Evolutionary conservation across 2,797 vertebrate genomes (phyloP), one percentile per base, ranked within the genome.

Genomic region (Cirrhinus mrigala): DNA sequence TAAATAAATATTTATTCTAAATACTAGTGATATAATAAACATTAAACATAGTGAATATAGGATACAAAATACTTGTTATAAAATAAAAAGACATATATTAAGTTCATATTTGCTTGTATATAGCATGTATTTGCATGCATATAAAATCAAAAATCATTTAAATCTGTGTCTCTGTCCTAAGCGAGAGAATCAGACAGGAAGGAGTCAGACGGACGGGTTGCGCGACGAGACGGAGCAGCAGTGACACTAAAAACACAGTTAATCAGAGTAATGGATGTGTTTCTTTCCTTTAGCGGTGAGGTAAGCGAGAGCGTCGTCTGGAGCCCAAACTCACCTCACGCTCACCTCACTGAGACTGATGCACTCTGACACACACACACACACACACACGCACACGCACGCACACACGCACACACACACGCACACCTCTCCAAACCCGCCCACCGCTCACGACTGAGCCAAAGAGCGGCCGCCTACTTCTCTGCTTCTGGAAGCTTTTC

Each of bases 101-200:
- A 14, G n/a, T 14, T 2, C 33, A 62, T 14, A 62, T 62, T 24
- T 12, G 33, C 33, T 33, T 33, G 33, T 33, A 33, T 3, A 3
- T 33, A 24, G n/a, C 11, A 4, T 60, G 5, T 54, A 18, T 54
- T 54, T 50, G 2, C 16, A 54, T 54, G 58, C 58, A 12, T 14
- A 62, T 29, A 62, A 27, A 62, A 62, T 15, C 60, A 3, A 2
- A 27, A 62, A 27, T 6, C 5, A 2, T 62, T 15, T 1, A 11
- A 10, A 92, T 92, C 92, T 92, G 91, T 89, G 92, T 89, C 73
- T 48, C 73, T 48, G 40, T 7, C 20, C 22, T 16, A 7, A 50
- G 71, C 0, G 9, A 50, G 2, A 18, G 52, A 52, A 68, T n/a
- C 27, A 77, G 37, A 20, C 48, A 68, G 48, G 44, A 29, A n/a